Percentiles rank a stretch among this genome's conserved stretches.
Evolutionary conservation across 2,888 invertebrate genomes (phyloP).

Genomic region (Hydroisotoma schaefferi): DNA sequence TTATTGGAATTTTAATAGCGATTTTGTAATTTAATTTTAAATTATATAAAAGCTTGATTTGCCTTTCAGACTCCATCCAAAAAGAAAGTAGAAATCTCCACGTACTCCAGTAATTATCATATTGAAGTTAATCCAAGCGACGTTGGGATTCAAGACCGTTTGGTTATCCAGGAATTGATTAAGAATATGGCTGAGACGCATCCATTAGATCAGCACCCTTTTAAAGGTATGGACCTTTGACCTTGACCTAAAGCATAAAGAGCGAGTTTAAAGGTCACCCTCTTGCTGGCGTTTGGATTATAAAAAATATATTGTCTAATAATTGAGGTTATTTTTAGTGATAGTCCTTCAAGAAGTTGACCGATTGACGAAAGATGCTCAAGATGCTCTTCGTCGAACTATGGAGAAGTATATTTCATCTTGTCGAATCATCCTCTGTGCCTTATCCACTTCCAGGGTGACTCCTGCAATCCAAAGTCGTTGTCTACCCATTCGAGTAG

Average conservation of each 20-base stretch:
- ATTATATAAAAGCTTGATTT: constrained; percentile 6
- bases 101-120: constrained; percentile 84
- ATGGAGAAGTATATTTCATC: constrained; percentile 99
- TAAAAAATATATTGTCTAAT: constrained; percentile 13
- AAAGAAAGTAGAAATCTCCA: constrained; percentile 93
- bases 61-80: constrained; percentile 68
- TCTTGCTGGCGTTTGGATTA: background rate
- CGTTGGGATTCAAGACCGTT: constrained; percentile 94
- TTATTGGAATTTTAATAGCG: background rate
- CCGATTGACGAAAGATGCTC: constrained; percentile 91
- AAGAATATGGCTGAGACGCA: constrained; percentile 96
- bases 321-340: no score
- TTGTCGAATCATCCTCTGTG: constrained; percentile 88
- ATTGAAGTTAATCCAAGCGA: constrained; percentile 95
- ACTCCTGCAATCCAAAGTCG: constrained; percentile 96
- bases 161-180: constrained; percentile 95
- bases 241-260: background rate
- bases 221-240: constrained; percentile 65
- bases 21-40: constrained; percentile 1
- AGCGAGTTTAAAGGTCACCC: background rate
- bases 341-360: constrained; percentile 94
- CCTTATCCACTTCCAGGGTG: constrained; percentile 90
- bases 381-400: constrained; percentile 93
- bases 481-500: constrained; percentile 86
- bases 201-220: constrained; percentile 90